phyloP scores from a whole-genome alignment of 2,113 vertebrate genomes.

The Aegithalos caudatus region DNA sequence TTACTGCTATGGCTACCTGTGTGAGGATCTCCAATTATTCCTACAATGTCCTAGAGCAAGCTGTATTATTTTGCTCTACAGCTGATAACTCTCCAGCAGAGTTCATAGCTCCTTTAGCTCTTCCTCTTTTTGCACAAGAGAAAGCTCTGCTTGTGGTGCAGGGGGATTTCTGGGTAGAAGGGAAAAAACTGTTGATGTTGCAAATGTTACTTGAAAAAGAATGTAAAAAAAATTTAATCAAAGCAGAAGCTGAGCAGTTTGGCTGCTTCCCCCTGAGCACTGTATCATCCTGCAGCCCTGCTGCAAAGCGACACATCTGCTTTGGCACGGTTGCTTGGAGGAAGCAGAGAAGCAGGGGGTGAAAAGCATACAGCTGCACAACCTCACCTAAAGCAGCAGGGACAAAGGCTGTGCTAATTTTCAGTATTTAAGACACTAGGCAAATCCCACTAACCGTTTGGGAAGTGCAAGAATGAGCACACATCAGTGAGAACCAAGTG shows the following conservation, averaged over 20 bases:
- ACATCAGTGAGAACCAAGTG: background rate
- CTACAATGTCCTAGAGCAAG: background rate
- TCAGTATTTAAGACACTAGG: background rate
- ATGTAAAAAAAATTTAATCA: background rate
- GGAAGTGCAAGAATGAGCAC: background rate
- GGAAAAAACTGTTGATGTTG: background rate
- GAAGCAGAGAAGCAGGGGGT: background rate
- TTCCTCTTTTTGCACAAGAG: conserved; percentile 7
- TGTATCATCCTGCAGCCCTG: background rate
- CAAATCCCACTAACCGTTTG: background rate
- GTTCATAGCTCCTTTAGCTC: background rate
- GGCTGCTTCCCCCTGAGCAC: background rate
- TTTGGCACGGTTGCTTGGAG: background rate
- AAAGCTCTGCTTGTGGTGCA: background rate
- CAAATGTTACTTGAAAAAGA: conserved; percentile 26
- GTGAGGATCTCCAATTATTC: background rate
- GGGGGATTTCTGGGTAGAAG: conserved; percentile 17
- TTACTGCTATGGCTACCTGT: background rate
- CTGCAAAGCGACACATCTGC: conserved; percentile 17
- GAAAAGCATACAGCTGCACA: background rate
- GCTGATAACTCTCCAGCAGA: background rate
- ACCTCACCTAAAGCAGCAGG: background rate
- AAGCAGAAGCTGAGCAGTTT: conserved; percentile 40
- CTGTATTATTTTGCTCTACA: background rate
- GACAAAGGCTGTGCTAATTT: background rate